These are phyloP conservation scores for Harpalus rubripes DNA, from an alignment of 2,888 invertebrate genomes.

Conservation along the genomic window DNA sequence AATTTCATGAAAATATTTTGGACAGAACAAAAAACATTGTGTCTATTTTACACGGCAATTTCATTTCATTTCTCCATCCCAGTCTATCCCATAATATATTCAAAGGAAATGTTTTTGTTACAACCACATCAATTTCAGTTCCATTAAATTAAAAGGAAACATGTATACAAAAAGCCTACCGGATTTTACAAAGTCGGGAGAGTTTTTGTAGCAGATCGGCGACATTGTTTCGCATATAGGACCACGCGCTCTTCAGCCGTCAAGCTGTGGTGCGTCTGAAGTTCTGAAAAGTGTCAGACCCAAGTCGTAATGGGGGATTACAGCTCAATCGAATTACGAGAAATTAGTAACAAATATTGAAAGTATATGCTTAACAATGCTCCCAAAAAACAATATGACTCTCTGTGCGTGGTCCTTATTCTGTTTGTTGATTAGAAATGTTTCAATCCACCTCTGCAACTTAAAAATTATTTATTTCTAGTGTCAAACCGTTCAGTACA, in stretches of 20 bases:
- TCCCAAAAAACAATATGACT: too few species aligned
- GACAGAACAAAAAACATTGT: conserved; percentile 11
- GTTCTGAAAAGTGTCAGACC: conserved; percentile 30
- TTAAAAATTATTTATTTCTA: too few species aligned
- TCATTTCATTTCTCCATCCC: conserved; percentile 19
- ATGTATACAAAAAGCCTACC: conserved; percentile 41
- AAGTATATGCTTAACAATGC: too few species aligned
- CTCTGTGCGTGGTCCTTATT: too few species aligned
- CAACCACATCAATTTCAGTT: conserved; percentile 45
- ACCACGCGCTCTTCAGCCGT: conserved; percentile 19
- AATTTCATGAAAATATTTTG: conserved; percentile 33
- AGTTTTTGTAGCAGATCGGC: conserved; percentile 33
- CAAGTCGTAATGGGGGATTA: conserved; percentile 12
- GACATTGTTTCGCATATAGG: conserved; percentile 47
- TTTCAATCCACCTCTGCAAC: too few species aligned
- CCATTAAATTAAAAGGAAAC: conserved; percentile 54
- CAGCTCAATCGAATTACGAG: too few species aligned
- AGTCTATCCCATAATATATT: conserved; percentile 46
- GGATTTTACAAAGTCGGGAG: conserved; percentile 55
- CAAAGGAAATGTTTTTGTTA: conserved; percentile 55
- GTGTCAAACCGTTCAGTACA: too few species aligned
- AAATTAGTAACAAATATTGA: too few species aligned
- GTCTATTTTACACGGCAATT: conserved; percentile 38
- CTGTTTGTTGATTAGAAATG: too few species aligned
- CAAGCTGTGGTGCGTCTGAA: conserved; percentile 51